These are phyloP conservation scores for Nasonovia ribisnigri DNA, from an alignment of 2,888 invertebrate genomes.

Conservation along the genomic window DNA sequence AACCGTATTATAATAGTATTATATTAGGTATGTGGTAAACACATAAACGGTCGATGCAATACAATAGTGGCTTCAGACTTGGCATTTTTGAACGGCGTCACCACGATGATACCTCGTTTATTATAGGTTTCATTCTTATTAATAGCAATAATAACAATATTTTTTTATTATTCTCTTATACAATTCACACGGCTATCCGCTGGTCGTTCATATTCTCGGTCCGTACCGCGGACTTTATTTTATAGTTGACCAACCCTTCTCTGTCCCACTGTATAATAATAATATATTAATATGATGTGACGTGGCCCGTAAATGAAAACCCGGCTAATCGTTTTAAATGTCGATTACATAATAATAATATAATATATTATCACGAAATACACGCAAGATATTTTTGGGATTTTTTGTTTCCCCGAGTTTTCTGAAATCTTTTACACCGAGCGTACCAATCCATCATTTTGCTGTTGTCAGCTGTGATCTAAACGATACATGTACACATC, in stretches of 20 bases:
- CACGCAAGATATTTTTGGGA: fast-evolving
- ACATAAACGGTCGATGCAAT: background rate
- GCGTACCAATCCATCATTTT: background rate
- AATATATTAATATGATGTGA: background rate
- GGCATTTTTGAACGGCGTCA: background rate
- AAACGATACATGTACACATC: background rate
- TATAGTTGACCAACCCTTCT: background rate
- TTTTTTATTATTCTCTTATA: background rate
- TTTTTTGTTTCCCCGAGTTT: background rate
- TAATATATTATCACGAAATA: background rate
- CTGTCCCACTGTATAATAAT: background rate
- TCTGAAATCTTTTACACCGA: background rate
- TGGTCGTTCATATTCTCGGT: background rate
- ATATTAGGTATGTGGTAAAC: background rate
- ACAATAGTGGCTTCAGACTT: background rate
- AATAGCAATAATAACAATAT: too few species aligned
- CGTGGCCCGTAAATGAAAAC: background rate
- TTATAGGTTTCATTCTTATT: background rate
- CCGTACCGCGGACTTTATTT: background rate
- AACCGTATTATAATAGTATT: background rate
- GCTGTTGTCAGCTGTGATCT: background rate
- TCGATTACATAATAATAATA: background rate
- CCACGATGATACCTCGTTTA: background rate
- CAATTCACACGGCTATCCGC: background rate
- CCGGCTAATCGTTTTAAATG: too few species aligned